phyloP scores from a whole-genome alignment of 1,140 invertebrate genomes.

The Drosophila obscura region DNA sequence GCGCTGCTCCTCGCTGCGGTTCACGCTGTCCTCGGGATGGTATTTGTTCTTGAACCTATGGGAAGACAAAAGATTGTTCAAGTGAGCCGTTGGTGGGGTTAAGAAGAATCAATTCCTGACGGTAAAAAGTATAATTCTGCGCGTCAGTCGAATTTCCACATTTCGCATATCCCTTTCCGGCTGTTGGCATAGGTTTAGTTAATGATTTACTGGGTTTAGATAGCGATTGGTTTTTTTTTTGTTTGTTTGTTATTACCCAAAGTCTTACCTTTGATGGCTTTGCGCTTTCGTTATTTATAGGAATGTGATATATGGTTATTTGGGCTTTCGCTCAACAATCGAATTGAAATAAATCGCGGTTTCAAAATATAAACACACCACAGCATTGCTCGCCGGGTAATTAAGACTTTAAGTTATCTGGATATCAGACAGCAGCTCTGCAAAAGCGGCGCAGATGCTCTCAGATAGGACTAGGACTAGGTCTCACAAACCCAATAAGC shows the following conservation, averaged over 20 bases:
- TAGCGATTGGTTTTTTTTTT: not conserved
- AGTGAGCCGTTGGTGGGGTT: no score
- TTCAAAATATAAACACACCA: slow-evolving; percentile 75
- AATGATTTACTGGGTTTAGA: slow-evolving; percentile 44
- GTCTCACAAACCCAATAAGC: slow-evolving; percentile 74
- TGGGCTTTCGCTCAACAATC: slow-evolving; percentile 52
- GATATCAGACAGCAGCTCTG: slow-evolving; percentile 48
- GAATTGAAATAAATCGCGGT: slow-evolving; percentile 83
- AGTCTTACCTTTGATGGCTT: slow-evolving; percentile 69
- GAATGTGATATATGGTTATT: slow-evolving; percentile 54
- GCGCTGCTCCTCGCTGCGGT: slow-evolving; percentile 94
- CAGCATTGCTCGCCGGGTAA: slow-evolving; percentile 84
- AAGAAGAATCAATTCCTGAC: not conserved
- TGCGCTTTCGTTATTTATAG: slow-evolving; percentile 63
- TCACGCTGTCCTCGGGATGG: slow-evolving; percentile 97
- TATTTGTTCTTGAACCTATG: slow-evolving; percentile 99
- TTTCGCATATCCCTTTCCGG: slow-evolving; percentile 12
- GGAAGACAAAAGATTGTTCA: slow-evolving; percentile 21
- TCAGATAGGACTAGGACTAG: slow-evolving; percentile 47
- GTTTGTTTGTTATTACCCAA: slow-evolving; percentile 59
- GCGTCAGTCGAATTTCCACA: slow-evolving; percentile 5
- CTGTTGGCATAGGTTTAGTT: slow-evolving; percentile 30
- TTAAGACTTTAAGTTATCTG: slow-evolving; percentile 58
- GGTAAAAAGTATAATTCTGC: not conserved
- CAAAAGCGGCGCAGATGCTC: slow-evolving; percentile 50